These are phyloP conservation scores for Pollachius pollachius DNA, from an alignment of 2,113 vertebrate genomes.

Conservation along the genomic window DNA sequence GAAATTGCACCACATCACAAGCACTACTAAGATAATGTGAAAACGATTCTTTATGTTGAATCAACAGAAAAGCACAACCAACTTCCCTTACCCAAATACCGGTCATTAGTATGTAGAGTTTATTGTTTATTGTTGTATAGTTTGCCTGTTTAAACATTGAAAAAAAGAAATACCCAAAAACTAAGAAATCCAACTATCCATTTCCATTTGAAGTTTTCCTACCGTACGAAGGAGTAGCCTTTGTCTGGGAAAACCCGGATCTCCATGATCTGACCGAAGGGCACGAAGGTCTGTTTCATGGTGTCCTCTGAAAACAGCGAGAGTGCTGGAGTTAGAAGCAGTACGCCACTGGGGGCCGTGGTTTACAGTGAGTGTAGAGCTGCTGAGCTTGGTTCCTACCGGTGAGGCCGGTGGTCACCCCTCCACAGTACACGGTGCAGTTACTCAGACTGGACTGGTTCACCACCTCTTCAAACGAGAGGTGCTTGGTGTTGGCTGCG, in stretches of 20 bases:
- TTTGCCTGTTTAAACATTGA: too few species aligned
- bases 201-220: background rate
- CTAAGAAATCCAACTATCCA: background rate
- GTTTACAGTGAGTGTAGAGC: too few species aligned
- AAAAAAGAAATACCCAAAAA: background rate
- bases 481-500: conserved; percentile 88
- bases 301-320: conserved; percentile 83
- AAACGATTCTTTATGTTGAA: too few species aligned
- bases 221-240: conserved; percentile 98
- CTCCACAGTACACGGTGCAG: conserved; percentile 97
- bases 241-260: conserved; percentile 97
- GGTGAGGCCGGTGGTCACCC: conserved; percentile 90
- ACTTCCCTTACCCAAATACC: conserved; percentile 27
- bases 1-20: too few species aligned
- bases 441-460: conserved; percentile 97
- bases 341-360: too few species aligned
- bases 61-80: conserved; percentile 13
- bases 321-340: too few species aligned
- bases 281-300: conserved; percentile 97
- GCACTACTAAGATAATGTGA: too few species aligned
- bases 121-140: too few species aligned
- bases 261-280: conserved; percentile 97
- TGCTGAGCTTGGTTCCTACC: conserved; percentile 66
- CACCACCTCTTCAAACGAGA: conserved; percentile 95
- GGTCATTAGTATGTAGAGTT: too few species aligned